These are phyloP conservation scores for Rafetus swinhoei DNA, from an alignment of 2,113 vertebrate species.

Conservation along the genomic window DNA sequence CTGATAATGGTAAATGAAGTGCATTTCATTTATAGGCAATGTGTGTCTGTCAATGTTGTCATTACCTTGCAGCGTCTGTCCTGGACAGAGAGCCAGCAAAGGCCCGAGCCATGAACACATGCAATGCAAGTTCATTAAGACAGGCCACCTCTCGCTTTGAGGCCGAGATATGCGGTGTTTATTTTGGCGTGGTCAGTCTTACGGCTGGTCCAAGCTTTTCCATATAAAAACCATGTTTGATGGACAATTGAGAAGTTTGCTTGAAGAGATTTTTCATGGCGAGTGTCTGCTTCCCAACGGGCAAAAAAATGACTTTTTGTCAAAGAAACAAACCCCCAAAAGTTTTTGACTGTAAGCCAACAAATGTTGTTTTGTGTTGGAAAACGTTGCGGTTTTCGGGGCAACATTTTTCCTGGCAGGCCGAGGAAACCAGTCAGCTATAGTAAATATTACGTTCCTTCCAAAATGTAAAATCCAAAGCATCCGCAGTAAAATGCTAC, in stretches of 20 bases:
- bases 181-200: accelerated
- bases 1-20: neutral
- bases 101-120: neutral
- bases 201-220: neutral
- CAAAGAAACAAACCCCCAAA: neutral
- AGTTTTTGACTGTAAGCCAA: neutral
- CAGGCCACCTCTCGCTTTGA: accelerated
- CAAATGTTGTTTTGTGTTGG: neutral
- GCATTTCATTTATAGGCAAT: neutral
- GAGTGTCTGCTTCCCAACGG: neutral
- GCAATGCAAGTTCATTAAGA: neutral
- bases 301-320: neutral
- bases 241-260: neutral
- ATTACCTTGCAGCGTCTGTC: neutral
- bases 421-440: neutral
- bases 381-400: neutral
- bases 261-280: neutral
- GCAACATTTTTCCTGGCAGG: neutral
- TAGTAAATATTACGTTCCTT: neutral
- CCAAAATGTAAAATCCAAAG: neutral
- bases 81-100: neutral
- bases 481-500: neutral
- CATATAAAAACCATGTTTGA: neutral
- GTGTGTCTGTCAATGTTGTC: neutral
- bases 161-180: accelerated